Conservation (phyloP, 2,888 invertebrate genomes). For the Euproctis similis region DNA sequence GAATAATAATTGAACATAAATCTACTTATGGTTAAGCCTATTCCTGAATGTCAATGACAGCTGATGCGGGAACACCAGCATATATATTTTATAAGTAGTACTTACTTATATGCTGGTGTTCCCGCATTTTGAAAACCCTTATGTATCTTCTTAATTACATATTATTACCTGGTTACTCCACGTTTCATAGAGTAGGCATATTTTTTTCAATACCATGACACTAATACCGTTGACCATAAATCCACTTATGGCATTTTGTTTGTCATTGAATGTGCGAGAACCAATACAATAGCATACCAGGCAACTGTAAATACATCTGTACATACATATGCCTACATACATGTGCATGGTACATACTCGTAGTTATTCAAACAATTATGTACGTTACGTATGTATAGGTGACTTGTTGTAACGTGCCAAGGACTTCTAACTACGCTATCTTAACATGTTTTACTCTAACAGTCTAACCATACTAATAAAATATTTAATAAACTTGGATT, state of each 20-base stretch:
- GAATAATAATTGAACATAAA: no score
- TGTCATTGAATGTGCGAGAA: slow-evolving; percentile 16
- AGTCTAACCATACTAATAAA: no score
- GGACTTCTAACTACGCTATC: slow-evolving; percentile 14
- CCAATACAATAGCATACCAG: slow-evolving; percentile 16
- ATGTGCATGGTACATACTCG: background rate
- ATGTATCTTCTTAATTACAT: no score
- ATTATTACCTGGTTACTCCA: background rate
- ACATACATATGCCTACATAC: background rate
- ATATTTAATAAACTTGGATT: no score
- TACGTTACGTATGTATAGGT: background rate
- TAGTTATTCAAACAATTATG: no score
- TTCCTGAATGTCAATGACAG: no score
- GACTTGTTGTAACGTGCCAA: slow-evolving; percentile 13
- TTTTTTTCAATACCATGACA: slow-evolving; percentile 8
- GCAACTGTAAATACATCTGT: slow-evolving; percentile 8
- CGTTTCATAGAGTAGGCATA: slow-evolving; percentile 5
- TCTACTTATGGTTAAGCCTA: no score
- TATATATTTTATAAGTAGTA: no score
- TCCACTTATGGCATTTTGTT: slow-evolving; percentile 24
- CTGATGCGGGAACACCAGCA: no score
- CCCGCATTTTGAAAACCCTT: no score
- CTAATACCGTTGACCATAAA: slow-evolving; percentile 10
- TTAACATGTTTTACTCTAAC: background rate
- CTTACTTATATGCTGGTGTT: no score